Evolutionary conservation across 2,113 vertebrate species (phyloP).

Genomic region (Narcine bancroftii): DNA sequence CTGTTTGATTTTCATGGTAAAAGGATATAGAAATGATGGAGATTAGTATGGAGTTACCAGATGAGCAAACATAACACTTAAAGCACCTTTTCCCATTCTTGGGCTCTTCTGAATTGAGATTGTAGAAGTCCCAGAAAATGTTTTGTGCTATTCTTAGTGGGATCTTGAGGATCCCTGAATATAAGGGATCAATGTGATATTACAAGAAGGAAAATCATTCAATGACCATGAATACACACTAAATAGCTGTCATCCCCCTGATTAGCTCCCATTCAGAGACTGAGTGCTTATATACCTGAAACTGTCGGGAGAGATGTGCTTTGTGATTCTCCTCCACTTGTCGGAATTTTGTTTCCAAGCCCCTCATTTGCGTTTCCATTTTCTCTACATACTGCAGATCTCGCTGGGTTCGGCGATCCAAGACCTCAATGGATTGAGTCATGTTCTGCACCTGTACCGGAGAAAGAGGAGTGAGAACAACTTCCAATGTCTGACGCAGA

Average conservation of each 20-base stretch:
- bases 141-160: not conserved
- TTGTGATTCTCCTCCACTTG: slow-evolving; percentile 97
- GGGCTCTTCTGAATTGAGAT: not conserved
- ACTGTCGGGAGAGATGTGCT: slow-evolving; percentile 96
- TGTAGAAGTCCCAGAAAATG: not conserved
- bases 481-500: not conserved
- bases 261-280: not conserved
- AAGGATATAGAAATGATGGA: not conserved
- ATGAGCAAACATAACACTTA: too few species aligned
- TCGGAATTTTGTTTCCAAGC: slow-evolving; percentile 92
- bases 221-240: not conserved
- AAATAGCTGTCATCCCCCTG: not conserved
- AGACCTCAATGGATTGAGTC: slow-evolving; percentile 95
- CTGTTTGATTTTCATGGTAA: not conserved
- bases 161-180: not conserved
- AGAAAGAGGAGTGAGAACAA: not conserved
- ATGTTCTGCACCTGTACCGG: slow-evolving; percentile 89
- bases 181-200: not conserved
- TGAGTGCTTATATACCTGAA: slow-evolving; percentile 66
- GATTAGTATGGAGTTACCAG: not conserved
- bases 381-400: slow-evolving; percentile 96
- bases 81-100: not conserved
- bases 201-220: not conserved
- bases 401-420: slow-evolving; percentile 91
- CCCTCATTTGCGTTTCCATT: slow-evolving; percentile 95